Percentiles rank a stretch among this genome's conserved stretches.
Conservation (phyloP, 2,113 vertebrate genomes). For the Acrocephalus arundinaceus region DNA sequence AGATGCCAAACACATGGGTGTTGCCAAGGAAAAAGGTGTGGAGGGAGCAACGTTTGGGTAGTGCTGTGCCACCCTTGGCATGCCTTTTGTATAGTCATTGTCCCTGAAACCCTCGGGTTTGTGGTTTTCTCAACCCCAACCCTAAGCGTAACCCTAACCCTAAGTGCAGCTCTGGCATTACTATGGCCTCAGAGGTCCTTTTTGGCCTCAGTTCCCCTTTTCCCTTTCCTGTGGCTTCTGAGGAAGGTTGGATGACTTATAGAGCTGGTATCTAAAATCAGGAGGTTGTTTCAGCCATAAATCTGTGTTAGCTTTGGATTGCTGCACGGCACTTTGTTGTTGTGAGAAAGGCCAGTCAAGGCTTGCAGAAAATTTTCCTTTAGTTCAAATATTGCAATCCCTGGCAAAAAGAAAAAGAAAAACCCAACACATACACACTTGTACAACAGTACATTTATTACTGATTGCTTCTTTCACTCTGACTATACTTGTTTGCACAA, state of each 20-base stretch:
- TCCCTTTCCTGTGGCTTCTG: not conserved
- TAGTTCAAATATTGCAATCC: not conserved
- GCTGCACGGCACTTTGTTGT: not conserved
- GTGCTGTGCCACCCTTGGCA: not conserved
- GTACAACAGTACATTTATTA: not conserved
- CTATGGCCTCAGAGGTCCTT: not conserved
- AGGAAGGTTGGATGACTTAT: slow-evolving; percentile 10
- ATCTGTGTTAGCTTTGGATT: not conserved
- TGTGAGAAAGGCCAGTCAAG: slow-evolving; percentile 30
- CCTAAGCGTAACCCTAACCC: not conserved
- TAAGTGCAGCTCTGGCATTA: not conserved
- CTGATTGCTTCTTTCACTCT: not conserved
- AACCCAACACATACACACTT: accelerated
- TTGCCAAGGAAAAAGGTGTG: no score
- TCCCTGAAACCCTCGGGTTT: not conserved
- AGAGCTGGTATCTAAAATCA: slow-evolving; percentile 70
- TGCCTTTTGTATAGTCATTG: not conserved
- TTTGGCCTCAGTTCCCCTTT: not conserved
- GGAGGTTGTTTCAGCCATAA: slow-evolving; percentile 61
- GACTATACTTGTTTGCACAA: not conserved
- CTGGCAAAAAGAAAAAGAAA: not conserved
- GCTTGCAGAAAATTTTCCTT: slow-evolving; percentile 34
- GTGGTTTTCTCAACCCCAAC: not conserved
- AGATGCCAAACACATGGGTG: not conserved
- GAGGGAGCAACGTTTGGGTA: not conserved